Base-by-base conservation (phyloP, 2,888 invertebrate genomes). In the Drosophila meridiana region DNA sequence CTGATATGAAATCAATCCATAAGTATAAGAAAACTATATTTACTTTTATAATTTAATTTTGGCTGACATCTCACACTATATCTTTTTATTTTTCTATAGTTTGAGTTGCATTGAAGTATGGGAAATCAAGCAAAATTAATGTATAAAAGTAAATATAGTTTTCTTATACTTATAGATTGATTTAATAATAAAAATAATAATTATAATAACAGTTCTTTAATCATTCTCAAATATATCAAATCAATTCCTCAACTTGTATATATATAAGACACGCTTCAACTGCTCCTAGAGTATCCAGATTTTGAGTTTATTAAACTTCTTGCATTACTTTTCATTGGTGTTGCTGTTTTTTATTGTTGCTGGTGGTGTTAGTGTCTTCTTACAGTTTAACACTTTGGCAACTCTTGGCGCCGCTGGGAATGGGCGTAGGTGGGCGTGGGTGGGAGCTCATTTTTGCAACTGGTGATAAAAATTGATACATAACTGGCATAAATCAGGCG, bases 391-490 rank as follows among this genome's bases (percentile, higher is more conserved):
- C 87, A 87, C 89, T 87, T 85, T 85, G 73, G 63, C 69, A 76
- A 56, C 70, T 76, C 40, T 20, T 20, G 60, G 58, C 20, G 32
- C 11, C 14, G 9, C 43, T n/a, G 20, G n/a, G 34, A 11, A 9
- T 7, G 30, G 26, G 26, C 14, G 30, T 20, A 26, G 4, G 57
- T 20, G 20, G 20, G 20, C 20, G 20, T 52, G 32, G 57, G 64
- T 50, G 40, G 58, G 65, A 32, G 73, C 80, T 81, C 82, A 74
- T 82, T 90, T 78, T 82, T 87, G 84, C 80, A 83, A 87, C 87
- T 90, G 88, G 89, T 89, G 91, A 92, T 92, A 92, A 92, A 87
- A 92, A 92, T 92, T 92, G 92, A 92, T 92, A 91, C 91, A 92
- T 90, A 92, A 92, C 92, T 86, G 87, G 80, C 87, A 92, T 92